Evolutionary conservation across 2,888 invertebrate genomes (phyloP).

Genomic region (Drosophila sordidula): DNA sequence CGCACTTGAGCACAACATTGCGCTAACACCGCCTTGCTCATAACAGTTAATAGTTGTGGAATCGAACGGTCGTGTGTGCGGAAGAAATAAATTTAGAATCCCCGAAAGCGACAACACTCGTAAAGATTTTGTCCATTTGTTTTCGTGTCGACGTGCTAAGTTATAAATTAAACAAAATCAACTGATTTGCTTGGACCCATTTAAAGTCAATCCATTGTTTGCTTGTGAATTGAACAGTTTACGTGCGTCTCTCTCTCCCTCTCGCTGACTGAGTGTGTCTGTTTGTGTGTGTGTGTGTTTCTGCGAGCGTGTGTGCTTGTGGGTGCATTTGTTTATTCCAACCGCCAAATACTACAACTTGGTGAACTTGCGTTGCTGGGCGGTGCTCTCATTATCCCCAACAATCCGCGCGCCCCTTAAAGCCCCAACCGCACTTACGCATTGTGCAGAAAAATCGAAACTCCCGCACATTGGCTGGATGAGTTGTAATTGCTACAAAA

Average conservation of each 20-base stretch:
- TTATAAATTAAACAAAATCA: constrained; percentile 47
- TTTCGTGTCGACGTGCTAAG: constrained; percentile 45
- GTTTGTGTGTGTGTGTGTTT: constrained; percentile 3
- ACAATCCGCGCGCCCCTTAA: background rate
- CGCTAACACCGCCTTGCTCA: constrained; percentile 27
- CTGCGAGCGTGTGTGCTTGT: constrained; percentile 20
- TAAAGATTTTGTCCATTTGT: constrained; percentile 24
- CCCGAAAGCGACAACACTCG: constrained; percentile 36
- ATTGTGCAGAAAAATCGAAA: constrained; percentile 59
- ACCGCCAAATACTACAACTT: constrained; percentile 47
- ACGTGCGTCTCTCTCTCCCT: constrained; percentile 17
- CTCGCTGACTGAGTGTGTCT: constrained; percentile 1
- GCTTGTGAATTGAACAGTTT: constrained; percentile 15
- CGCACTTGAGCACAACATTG: constrained; percentile 37
- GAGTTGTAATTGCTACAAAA: constrained; percentile 22
- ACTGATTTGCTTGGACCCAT: constrained; percentile 18
- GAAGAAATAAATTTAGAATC: constrained; percentile 29
- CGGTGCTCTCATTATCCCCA: constrained; percentile 46
- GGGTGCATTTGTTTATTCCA: constrained; percentile 54
- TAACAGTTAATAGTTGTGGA: constrained; percentile 44
- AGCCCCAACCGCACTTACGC: background rate
- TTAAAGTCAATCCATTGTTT: constrained; percentile 17
- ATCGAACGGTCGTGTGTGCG: constrained; percentile 49
- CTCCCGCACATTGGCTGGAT: constrained; percentile 44
- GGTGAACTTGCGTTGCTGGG: constrained; percentile 59